Evolutionary conservation across 2,888 invertebrate species (phyloP).

Genomic region (Alloscopus bannaensis): DNA sequence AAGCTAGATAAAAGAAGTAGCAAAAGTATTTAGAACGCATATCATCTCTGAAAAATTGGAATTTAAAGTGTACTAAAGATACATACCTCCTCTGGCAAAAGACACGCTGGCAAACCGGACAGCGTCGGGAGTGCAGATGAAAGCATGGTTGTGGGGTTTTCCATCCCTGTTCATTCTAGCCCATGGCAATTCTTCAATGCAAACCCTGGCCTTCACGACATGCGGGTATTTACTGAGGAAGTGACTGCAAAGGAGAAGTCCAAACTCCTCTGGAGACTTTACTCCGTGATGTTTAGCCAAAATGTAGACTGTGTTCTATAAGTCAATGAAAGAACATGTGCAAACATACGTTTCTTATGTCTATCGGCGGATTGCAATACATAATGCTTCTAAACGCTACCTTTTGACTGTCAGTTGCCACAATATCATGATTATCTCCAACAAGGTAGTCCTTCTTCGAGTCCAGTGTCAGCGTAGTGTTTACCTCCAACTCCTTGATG

Average conservation of each 20-base stretch:
- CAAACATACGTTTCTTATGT: no score
- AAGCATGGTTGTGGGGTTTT: constrained; percentile 84
- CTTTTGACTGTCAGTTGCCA: constrained; percentile 89
- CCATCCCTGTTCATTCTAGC: constrained; percentile 80
- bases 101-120: constrained; percentile 83
- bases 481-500: constrained; percentile 85
- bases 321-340: no score
- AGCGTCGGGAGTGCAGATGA: constrained; percentile 83
- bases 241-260: constrained; percentile 83
- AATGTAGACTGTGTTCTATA: constrained; percentile 87
- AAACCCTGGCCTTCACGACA: constrained; percentile 82
- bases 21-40: neutral
- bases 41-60: neutral
- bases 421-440: constrained; percentile 87
- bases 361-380: no score
- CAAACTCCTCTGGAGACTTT: constrained; percentile 86
- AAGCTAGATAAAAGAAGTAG: constrained; percentile 75
- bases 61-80: no score
- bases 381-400: no score
- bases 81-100: constrained; percentile 82
- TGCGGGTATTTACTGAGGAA: constrained; percentile 86
- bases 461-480: constrained; percentile 83
- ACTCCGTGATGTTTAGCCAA: constrained; percentile 87
- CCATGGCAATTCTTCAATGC: constrained; percentile 87
- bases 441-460: constrained; percentile 83